phyloP scores from a whole-genome alignment of 2,113 vertebrate genomes.

The Dasyprocta punctata region DNA sequence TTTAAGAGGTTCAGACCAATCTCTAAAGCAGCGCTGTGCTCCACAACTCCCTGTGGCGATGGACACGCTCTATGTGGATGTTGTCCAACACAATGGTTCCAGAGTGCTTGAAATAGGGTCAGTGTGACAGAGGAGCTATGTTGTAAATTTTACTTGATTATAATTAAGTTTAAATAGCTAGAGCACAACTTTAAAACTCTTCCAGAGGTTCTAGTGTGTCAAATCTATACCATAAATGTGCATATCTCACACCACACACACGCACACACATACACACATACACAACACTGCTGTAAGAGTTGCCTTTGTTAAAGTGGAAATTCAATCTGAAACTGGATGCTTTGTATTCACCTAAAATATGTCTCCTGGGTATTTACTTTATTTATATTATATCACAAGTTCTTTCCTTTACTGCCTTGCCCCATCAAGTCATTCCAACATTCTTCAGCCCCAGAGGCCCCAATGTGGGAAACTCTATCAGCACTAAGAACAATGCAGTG shows the following conservation, averaged over 20 bases:
- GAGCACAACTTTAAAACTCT: not conserved
- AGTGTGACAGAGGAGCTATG: not conserved
- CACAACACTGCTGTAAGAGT: constrained; percentile 36
- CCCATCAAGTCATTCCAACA: not conserved
- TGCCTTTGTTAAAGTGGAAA: constrained; percentile 75
- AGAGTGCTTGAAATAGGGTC: not conserved
- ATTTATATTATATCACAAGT: not conserved
- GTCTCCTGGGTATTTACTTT: constrained; percentile 66
- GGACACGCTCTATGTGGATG: not conserved
- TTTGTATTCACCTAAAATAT: constrained; percentile 63
- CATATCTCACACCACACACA: not conserved
- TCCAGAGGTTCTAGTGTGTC: not conserved
- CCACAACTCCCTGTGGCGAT: not conserved
- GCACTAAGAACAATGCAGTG: not conserved
- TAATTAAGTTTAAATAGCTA: not conserved
- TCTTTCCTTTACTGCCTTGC: not conserved
- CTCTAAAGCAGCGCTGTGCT: not conserved
- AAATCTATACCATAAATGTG: not conserved
- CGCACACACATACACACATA: not conserved
- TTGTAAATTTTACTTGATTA: constrained; percentile 6
- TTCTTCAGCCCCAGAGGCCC: rapidly evolving
- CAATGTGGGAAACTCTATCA: not conserved
- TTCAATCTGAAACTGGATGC: constrained; percentile 77
- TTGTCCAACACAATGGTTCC: not conserved
- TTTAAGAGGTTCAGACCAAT: not conserved